These are phyloP conservation scores for Anthopleura xanthogrammica DNA, from an alignment of 92 coral and sea anemone genomes.

Conservation along the genomic window DNA sequence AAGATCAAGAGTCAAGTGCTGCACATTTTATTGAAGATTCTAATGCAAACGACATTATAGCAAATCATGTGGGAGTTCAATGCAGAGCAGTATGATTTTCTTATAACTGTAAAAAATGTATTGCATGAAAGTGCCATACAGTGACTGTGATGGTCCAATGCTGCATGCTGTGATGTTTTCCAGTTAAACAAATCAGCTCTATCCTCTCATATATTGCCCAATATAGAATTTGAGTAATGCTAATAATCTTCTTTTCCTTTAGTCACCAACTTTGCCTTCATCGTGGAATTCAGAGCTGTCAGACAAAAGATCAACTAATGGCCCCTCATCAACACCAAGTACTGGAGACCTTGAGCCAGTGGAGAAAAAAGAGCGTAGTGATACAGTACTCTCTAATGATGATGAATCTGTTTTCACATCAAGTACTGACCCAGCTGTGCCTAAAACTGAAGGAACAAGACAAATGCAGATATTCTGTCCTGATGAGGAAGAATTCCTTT, in stretches of 20 bases:
- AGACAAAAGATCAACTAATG: conserved; percentile 28
- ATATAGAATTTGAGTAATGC: background rate
- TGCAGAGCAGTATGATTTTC: no score
- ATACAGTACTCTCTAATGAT: conserved; percentile 43
- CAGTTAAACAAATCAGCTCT: no score
- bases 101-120: no score
- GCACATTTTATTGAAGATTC: no score
- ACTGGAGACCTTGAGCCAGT: conserved; percentile 69
- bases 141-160: no score
- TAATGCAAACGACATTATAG: no score
- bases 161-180: no score
- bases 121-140: no score
- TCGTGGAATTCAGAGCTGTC: conserved; percentile 48
- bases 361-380: conserved; percentile 70
- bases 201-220: no score
- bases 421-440: background rate
- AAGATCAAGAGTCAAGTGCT: no score
- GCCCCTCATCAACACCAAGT: conserved; percentile 34
- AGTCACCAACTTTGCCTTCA: conserved; percentile 58
- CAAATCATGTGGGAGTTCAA: no score
- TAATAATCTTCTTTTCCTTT: background rate
- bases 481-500: conserved; percentile 95
- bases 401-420: conserved; percentile 49
- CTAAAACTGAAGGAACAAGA: conserved; percentile 36
- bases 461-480: conserved; percentile 73